Percentiles rank a stretch among this genome's conserved stretches.
phyloP scores from a whole-genome alignment of 2,113 vertebrate genomes.

The Fregata magnificens region DNA sequence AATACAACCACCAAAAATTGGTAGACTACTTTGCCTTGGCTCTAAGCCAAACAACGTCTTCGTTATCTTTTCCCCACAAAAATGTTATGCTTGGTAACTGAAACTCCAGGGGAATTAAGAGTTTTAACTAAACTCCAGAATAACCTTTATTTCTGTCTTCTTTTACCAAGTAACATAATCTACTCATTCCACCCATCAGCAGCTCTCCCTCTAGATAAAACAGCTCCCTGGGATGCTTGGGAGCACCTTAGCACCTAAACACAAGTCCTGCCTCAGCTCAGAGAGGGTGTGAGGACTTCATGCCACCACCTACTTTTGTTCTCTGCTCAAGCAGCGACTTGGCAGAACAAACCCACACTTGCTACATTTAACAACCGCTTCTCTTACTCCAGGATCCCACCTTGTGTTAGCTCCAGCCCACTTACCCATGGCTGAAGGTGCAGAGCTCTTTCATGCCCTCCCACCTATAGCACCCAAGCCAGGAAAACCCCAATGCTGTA shows the following conservation, averaged over 20 bases:
- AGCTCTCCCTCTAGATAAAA: neutral
- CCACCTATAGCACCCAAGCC: neutral
- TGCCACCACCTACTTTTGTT: slow-evolving; percentile 41
- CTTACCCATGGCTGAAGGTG: neutral
- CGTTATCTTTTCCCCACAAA: neutral
- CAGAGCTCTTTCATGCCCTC: neutral
- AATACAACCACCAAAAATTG: neutral
- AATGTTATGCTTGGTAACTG: neutral
- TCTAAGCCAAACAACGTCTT: neutral
- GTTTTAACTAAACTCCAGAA: neutral
- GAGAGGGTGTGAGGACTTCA: neutral
- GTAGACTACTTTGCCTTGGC: neutral
- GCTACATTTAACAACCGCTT: neutral
- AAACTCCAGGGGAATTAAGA: neutral
- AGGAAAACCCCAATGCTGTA: neutral
- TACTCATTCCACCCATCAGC: neutral
- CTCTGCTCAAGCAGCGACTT: neutral
- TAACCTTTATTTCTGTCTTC: neutral
- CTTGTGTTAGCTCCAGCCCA: neutral
- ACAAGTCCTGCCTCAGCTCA: neutral
- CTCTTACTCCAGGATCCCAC: neutral
- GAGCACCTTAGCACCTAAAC: neutral
- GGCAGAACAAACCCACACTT: slow-evolving; percentile 31
- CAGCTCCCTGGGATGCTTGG: neutral
- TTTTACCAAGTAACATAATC: neutral